Conservation (phyloP, 2,797 vertebrate species). For the Pipistrellus kuhlii region DNA sequence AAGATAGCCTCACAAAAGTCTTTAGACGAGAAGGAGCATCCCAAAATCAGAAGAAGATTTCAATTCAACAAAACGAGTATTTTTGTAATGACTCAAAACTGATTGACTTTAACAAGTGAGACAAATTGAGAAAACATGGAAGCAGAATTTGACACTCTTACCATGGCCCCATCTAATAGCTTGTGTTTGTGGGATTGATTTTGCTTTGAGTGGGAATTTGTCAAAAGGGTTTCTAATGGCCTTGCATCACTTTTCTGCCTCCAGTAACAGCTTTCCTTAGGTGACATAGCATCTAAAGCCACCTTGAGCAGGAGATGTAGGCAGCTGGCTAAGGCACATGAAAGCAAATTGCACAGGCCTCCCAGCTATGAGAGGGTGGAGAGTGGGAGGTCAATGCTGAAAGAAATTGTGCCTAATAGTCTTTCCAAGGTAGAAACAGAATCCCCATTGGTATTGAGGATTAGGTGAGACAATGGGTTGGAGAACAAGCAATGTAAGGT, state of each 20-base stretch:
- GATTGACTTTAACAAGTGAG: neutral
- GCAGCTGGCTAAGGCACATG: neutral
- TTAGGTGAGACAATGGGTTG: neutral
- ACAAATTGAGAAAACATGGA: constrained; percentile 13
- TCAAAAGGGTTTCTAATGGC: neutral
- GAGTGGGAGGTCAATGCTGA: neutral
- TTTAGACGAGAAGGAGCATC: neutral
- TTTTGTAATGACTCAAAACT: neutral
- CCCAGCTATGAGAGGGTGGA: neutral
- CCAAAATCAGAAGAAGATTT: constrained; percentile 41
- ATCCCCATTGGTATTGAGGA: neutral
- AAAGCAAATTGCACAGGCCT: constrained; percentile 5
- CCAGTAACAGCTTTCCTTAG: neutral
- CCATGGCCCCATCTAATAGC: neutral
- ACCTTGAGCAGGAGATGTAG: neutral
- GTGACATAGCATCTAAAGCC: neutral
- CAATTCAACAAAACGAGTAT: neutral
- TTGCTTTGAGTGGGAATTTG: constrained; percentile 16
- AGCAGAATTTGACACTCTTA: constrained; percentile 1
- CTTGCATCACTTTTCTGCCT: neutral
- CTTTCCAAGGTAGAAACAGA: constrained; percentile 43
- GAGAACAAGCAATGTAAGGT: neutral
- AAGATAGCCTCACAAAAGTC: neutral
- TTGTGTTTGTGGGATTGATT: neutral
- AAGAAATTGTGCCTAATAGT: constrained; percentile 14